These are phyloP conservation scores for Sander vitreus DNA, from an alignment of 2,113 vertebrate genomes.

Conservation along the genomic window DNA sequence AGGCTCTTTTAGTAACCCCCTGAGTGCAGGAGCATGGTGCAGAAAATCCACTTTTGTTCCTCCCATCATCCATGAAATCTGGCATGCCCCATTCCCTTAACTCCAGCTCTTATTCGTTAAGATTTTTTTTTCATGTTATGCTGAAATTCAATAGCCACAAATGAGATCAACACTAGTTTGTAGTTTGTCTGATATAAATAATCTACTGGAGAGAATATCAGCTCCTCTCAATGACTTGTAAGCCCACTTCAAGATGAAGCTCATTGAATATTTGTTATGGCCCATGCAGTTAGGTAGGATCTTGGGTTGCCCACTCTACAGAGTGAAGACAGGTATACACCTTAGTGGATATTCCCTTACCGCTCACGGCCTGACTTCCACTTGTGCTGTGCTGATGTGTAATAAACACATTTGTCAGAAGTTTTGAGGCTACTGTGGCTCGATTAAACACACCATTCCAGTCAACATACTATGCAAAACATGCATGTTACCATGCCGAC, in stretches of 20 bases:
- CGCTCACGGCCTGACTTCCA: background rate
- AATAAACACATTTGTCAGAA: conserved; percentile 33
- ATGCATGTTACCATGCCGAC: conserved; percentile 51
- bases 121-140: conserved; percentile 28
- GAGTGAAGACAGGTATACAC: conserved; percentile 34
- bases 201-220: conserved; percentile 22
- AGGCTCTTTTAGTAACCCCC: conserved; percentile 72
- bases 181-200: conserved; percentile 33
- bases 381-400: background rate
- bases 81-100: conserved; percentile 45
- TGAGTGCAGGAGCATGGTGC: conserved; percentile 64
- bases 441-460: background rate
- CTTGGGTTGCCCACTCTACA: conserved; percentile 29
- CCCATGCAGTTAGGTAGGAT: background rate
- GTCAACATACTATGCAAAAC: conserved; percentile 9
- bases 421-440: conserved; percentile 25
- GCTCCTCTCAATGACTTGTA: background rate
- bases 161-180: conserved; percentile 18
- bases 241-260: background rate
- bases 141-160: conserved; percentile 19
- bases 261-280: conserved; percentile 57
- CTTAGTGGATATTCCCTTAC: conserved; percentile 1
- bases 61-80: conserved; percentile 73
- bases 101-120: conserved; percentile 41
- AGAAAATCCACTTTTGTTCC: conserved; percentile 78